Evolutionary conservation across 2,797 vertebrate genomes (phyloP), one percentile per base, ranked within the genome.

Genomic region (Urosaurus nigricauda): DNA sequence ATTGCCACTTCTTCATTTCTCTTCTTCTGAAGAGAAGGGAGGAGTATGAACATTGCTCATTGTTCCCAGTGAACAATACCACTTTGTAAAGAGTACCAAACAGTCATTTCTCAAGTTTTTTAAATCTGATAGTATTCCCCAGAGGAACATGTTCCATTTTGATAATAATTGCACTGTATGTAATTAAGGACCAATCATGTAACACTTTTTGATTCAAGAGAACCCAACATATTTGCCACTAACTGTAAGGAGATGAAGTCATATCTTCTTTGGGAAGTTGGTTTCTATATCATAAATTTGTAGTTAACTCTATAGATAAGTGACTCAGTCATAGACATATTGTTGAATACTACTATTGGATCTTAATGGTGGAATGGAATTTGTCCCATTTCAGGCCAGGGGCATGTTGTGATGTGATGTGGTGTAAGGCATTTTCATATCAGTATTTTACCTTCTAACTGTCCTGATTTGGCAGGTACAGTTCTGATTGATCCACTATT

Each of bases 181-280:
- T 85, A 89, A 85, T 89, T 81, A 89, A 75, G 83, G 40, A 65
- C 32, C 43, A 65, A 73, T n/a, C 8, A 35, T 43, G 74, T 71
- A 87, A 79, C 53, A 87, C 86, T 87, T 86, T 87, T 87, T 29
- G 13, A 82, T 53, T 87, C 53, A 58, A 74, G 32, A 74, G 78
- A 75, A 85, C 79, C 77, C 83, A 89, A 53, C 56, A 75, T 65
- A 89, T n/a, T 9, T 8, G n/a, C 32, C 47, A 71, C 12, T 53
- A 81, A 68, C 5, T 85, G 32, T 26, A 51, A 71, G 56, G 43
- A 81, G 68, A 40, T 60, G 56, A 74, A 16, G n/a, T 56, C 56
- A 85, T 73, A 47, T 14, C 21, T 84, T 77, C 37, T 68, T 85
- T 21, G 70, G 32, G 83, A 74, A 11, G 56, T 35, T 40, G 56